Evolutionary conservation across 2,888 invertebrate species (phyloP).

Genomic region (Pachydiplax longipennis): DNA sequence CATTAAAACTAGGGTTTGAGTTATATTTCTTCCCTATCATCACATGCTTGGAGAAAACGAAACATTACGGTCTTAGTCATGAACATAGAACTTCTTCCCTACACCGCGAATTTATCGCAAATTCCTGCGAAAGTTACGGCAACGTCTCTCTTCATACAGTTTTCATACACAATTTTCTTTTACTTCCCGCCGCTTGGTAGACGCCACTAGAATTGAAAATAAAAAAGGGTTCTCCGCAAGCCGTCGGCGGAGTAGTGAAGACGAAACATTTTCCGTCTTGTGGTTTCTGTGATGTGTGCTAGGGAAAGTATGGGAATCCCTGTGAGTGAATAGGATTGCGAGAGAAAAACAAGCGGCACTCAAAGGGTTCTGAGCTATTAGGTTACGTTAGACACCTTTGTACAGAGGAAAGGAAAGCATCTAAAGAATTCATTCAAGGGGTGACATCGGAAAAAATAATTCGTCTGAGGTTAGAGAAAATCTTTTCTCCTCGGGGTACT

Average conservation of each 20-base stretch:
- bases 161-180: too few relatives aligned
- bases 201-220: neutral
- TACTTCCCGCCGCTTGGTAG: too few relatives aligned
- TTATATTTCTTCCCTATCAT: too few relatives aligned
- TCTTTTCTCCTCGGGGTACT: neutral
- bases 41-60: too few relatives aligned
- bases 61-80: too few relatives aligned
- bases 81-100: too few relatives aligned
- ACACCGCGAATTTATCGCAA: too few relatives aligned
- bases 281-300: neutral
- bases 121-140: too few relatives aligned
- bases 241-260: neutral
- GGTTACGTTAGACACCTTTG: neutral
- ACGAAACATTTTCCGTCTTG: neutral
- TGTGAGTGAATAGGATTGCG: neutral
- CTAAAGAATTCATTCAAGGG: neutral
- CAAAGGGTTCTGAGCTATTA: neutral
- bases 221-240: neutral
- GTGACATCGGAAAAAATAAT: neutral
- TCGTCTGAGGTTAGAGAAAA: neutral
- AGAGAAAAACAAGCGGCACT: neutral
- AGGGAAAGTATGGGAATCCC: neutral
- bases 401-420: neutral
- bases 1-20: too few relatives aligned
- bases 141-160: too few relatives aligned